Percentiles rank a stretch among this genome's conserved stretches.
phyloP scores from a whole-genome alignment of 37 sponge, comb jelly and placozoan species.

The Hexactinellida sp. region DNA sequence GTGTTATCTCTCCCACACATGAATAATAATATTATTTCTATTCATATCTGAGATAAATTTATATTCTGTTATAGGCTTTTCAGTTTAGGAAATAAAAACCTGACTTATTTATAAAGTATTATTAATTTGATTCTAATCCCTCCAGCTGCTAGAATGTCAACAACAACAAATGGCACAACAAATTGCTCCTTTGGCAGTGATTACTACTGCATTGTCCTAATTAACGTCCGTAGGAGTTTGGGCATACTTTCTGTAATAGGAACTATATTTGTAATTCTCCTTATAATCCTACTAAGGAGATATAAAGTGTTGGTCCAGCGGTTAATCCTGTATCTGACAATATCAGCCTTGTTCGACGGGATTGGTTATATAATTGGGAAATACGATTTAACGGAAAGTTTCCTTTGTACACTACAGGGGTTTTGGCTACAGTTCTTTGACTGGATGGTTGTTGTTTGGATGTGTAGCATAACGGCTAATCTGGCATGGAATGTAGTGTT shows the following conservation, averaged over 20 bases:
- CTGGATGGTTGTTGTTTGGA: conserved; percentile 54
- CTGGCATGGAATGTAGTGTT: conserved; percentile 35
- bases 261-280: not conserved
- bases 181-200: not conserved
- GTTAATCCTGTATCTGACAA: conserved; percentile 36
- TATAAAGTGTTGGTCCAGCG: conserved; percentile 16
- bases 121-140: no score
- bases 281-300: not conserved
- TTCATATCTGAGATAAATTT: no score
- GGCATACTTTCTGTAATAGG: not conserved
- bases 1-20: no score
- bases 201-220: not conserved
- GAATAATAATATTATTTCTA: no score
- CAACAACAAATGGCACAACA: no score
- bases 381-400: not conserved
- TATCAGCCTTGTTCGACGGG: conserved; percentile 39
- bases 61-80: no score
- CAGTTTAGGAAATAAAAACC: no score
- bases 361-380: conserved; percentile 38
- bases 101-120: no score
- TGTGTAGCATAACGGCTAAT: conserved; percentile 49
- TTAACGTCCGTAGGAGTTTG: not conserved
- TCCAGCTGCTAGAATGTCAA: no score
- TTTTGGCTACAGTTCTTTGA: conserved; percentile 43
- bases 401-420: conserved; percentile 34